A percentile compares a stretch with the other conserved stretches of the same genome.
phyloP scores from a whole-genome alignment of 2,888 invertebrate genomes.

The Cataglyphis altisquamis region DNA sequence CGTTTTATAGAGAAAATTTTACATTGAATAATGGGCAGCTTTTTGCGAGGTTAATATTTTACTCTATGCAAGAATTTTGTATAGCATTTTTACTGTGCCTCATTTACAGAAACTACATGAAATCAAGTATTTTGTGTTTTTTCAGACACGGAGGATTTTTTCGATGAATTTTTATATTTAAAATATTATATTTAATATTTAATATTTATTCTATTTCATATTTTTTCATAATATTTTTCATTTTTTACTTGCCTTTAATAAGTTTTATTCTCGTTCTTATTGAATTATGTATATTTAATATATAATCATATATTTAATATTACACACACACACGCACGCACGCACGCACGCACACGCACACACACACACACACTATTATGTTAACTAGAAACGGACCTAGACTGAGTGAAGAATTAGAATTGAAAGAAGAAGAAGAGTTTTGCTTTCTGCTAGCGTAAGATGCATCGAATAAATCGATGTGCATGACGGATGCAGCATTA shows the following conservation, averaged over 20 bases:
- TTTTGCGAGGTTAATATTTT: slow-evolving; percentile 45
- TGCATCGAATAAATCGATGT: slow-evolving; percentile 30
- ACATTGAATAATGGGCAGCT: slow-evolving; percentile 26
- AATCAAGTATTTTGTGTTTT: slow-evolving; percentile 42
- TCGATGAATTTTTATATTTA: not conserved
- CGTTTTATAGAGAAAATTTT: slow-evolving; percentile 21
- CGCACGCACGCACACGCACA: not conserved
- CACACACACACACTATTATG: not conserved
- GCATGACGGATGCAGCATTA: slow-evolving; percentile 53
- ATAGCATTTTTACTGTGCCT: slow-evolving; percentile 17
- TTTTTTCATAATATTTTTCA: slow-evolving; percentile 20
- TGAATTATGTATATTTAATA: not conserved
- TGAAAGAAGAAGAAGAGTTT: slow-evolving; percentile 8
- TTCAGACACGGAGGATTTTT: slow-evolving; percentile 24
- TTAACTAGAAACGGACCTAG: not conserved
- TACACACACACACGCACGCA: too few relatives aligned
- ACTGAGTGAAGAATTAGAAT: not conserved
- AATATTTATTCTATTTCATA: not conserved
- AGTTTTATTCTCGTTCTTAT: slow-evolving; percentile 5
- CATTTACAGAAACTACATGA: slow-evolving; percentile 20
- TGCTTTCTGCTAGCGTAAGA: slow-evolving; percentile 43
- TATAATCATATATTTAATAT: too few relatives aligned
- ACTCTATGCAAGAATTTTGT: not conserved
- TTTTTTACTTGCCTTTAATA: slow-evolving; percentile 19
- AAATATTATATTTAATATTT: too few relatives aligned